Conservation (phyloP, 1,140 invertebrate genomes). For the Zophobas morio region DNA sequence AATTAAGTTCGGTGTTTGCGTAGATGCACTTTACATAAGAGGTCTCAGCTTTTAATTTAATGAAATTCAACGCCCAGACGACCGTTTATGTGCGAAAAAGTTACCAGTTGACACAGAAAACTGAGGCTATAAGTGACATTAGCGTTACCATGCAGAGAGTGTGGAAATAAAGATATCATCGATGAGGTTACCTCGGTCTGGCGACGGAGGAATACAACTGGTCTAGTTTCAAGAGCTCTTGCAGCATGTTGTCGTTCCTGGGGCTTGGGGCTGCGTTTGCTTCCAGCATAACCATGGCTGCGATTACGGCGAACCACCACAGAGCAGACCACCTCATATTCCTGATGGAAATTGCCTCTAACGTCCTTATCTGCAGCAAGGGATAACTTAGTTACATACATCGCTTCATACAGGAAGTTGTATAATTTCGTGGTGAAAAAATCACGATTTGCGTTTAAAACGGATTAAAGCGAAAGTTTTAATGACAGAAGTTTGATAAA, state of each 20-base stretch:
- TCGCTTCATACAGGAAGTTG: neutral
- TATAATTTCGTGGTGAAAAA: neutral
- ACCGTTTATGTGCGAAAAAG: conserved; percentile 10
- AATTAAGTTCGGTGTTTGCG: conserved; percentile 5
- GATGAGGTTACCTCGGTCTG: conserved; percentile 63
- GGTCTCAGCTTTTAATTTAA: conserved; percentile 6
- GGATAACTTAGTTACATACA: neutral
- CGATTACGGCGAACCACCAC: conserved; percentile 58
- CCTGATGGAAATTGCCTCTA: conserved; percentile 6
- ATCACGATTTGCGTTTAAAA: no score
- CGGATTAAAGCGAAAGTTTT: no score
- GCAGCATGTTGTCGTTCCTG: conserved; percentile 62
- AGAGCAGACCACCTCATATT: conserved; percentile 61
- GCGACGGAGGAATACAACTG: conserved; percentile 65
- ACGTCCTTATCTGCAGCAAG: conserved; percentile 27
- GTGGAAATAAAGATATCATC: neutral
- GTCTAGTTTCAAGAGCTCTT: conserved; percentile 63
- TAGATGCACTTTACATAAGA: neutral
- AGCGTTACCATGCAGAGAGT: conserved; percentile 17
- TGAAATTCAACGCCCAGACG: conserved; percentile 5
- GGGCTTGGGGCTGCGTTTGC: conserved; percentile 60
- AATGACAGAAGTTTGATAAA: no score
- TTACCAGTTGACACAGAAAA: conserved; percentile 1
- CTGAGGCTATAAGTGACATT: conserved; percentile 2
- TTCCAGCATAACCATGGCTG: conserved; percentile 57